These are phyloP conservation scores for Apocrypta bakeri DNA, from an alignment of 1,140 invertebrate species.

Conservation along the genomic window DNA sequence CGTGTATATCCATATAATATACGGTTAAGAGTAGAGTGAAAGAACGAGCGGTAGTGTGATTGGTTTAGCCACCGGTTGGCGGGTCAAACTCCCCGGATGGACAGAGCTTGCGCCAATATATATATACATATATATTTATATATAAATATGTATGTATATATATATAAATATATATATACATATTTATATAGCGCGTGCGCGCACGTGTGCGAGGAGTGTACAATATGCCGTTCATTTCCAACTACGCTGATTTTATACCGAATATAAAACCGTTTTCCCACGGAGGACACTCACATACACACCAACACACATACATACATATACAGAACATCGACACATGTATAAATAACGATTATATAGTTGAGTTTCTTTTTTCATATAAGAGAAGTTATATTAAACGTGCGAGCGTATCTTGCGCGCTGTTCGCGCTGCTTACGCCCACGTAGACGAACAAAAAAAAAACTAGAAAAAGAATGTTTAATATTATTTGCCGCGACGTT, in stretches of 20 bases:
- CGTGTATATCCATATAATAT: constrained; percentile 21
- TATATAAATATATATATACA: not conserved
- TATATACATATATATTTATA: not conserved
- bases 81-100: constrained; percentile 20
- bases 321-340: too few relatives aligned
- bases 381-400: not conserved
- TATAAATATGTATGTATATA: not conserved
- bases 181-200: too few relatives aligned
- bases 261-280: constrained; percentile 18
- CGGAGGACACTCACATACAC: too few relatives aligned
- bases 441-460: constrained; percentile 2
- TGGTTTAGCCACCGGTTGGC: constrained; percentile 22
- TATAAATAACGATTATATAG: not conserved
- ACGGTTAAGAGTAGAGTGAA: not conserved
- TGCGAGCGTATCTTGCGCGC: not conserved
- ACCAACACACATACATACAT: too few relatives aligned
- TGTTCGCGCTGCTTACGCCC: not conserved
- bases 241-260: not conserved
- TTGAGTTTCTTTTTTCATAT: constrained; percentile 3
- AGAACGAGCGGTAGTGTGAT: not conserved
- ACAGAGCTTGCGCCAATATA: not conserved
- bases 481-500: constrained; percentile 21
- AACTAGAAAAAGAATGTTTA: constrained; percentile 41
- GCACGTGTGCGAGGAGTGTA: not conserved
- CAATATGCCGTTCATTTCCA: constrained; percentile 15